Evolutionary conservation across 2,113 vertebrate species (phyloP).

Genomic region (Otolemur garnettii): DNA sequence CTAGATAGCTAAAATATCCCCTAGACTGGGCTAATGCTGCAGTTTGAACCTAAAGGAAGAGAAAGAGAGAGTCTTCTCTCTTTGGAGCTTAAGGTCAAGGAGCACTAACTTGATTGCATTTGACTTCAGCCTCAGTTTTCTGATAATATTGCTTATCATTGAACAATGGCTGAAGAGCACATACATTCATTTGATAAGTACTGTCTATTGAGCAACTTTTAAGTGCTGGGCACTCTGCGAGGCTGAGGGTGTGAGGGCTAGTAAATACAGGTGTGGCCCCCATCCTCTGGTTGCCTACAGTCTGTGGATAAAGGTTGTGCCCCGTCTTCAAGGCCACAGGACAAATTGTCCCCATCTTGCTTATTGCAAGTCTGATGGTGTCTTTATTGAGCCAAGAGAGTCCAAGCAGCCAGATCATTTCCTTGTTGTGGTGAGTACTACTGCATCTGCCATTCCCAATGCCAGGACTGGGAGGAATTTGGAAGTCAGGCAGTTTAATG

Average conservation of each 20-base stretch:
- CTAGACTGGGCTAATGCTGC: neutral
- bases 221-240: neutral
- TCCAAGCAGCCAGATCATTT: neutral
- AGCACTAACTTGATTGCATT: neutral
- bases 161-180: neutral
- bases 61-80: neutral
- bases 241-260: neutral
- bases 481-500: neutral
- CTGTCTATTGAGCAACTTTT: neutral
- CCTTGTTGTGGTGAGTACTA: neutral
- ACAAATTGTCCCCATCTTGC: neutral
- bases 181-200: neutral
- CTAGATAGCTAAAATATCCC: neutral
- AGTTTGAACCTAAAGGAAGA: constrained; percentile 10
- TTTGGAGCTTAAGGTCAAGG: neutral
- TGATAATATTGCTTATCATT: neutral
- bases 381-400: neutral
- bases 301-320: neutral
- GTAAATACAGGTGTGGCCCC: neutral
- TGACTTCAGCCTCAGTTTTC: neutral
- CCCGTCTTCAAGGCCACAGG: neutral
- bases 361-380: neutral
- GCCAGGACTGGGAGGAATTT: neutral
- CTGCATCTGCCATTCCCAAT: neutral
- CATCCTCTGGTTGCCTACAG: neutral